A percentile compares a stretch with the other conserved stretches of the same genome.
These are phyloP conservation scores for Atethmia centrago DNA, from an alignment of 2,888 invertebrate genomes.

Conservation along the genomic window DNA sequence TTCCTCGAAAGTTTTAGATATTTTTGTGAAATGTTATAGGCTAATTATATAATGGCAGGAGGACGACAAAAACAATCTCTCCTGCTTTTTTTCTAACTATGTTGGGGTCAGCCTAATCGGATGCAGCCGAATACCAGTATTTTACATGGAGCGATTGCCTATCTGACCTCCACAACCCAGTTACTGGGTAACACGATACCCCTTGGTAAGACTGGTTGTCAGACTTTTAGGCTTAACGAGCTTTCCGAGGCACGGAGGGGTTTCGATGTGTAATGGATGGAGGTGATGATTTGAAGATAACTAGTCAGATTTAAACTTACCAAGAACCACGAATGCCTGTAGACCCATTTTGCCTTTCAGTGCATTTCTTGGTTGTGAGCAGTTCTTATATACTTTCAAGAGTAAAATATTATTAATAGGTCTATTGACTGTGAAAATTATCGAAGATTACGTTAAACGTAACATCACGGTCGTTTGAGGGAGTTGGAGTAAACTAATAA, in stretches of 20 bases:
- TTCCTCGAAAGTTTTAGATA: too few species aligned
- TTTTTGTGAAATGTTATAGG: too few species aligned
- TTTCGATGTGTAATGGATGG: neutral
- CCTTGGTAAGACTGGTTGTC: too few species aligned
- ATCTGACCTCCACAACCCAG: too few species aligned
- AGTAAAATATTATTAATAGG: slow-evolving; percentile 1
- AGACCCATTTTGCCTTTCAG: slow-evolving; percentile 63
- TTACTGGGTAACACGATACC: too few species aligned
- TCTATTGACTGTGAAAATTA: neutral
- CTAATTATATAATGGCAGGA: neutral
- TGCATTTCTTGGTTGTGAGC: neutral
- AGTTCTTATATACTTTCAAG: slow-evolving; percentile 46
- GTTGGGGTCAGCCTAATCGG: too few species aligned
- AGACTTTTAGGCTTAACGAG: neutral
- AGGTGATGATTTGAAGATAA: neutral
- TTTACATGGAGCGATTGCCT: too few species aligned
- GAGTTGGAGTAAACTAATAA: neutral
- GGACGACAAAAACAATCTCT: too few species aligned
- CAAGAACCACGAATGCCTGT: slow-evolving; percentile 68
- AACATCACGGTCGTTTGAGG: slow-evolving; percentile 5
- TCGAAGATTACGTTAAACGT: neutral
- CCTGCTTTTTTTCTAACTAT: too few species aligned
- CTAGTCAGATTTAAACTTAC: slow-evolving; percentile 60
- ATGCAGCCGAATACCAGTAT: too few species aligned
- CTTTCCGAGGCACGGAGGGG: neutral